Conservation (phyloP, 2,797 vertebrate species). For the Lepilemur septentrionalis region DNA sequence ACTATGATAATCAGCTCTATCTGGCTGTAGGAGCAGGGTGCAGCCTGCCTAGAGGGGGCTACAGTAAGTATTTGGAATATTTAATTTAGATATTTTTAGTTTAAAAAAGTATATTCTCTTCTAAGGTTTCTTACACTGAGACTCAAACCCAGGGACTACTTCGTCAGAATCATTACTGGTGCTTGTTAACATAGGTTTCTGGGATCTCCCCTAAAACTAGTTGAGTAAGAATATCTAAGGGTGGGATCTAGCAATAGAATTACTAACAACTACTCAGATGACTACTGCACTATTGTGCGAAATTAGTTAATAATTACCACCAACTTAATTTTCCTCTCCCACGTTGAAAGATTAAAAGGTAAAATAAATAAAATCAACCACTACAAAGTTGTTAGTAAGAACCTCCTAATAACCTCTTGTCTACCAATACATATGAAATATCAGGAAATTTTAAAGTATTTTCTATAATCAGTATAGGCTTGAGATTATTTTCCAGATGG, state of each 20-base stretch:
- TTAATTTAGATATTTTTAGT: background rate
- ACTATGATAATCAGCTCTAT: background rate
- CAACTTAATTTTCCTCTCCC: background rate
- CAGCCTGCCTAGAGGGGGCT: background rate
- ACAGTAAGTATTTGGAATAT: background rate
- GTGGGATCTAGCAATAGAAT: background rate
- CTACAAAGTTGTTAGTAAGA: background rate
- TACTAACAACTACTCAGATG: background rate
- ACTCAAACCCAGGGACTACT: background rate
- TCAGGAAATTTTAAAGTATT: slow-evolving; percentile 3
- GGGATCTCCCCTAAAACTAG: background rate
- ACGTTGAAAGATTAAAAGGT: background rate
- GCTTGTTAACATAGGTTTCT: slow-evolving; percentile 2
- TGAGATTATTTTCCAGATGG: slow-evolving; percentile 48
- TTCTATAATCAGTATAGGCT: background rate
- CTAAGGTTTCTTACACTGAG: background rate
- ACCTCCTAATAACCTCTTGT: background rate
- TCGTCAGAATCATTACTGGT: background rate
- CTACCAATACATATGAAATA: background rate
- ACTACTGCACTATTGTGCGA: background rate
- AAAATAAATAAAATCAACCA: slow-evolving; percentile 33
- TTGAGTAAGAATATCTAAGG: background rate
- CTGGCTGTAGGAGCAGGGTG: background rate
- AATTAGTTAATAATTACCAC: slow-evolving; percentile 13
- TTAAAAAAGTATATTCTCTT: background rate